Base-by-base conservation (phyloP, 1,140 invertebrate genomes). In the Oryctes rhinoceros region DNA sequence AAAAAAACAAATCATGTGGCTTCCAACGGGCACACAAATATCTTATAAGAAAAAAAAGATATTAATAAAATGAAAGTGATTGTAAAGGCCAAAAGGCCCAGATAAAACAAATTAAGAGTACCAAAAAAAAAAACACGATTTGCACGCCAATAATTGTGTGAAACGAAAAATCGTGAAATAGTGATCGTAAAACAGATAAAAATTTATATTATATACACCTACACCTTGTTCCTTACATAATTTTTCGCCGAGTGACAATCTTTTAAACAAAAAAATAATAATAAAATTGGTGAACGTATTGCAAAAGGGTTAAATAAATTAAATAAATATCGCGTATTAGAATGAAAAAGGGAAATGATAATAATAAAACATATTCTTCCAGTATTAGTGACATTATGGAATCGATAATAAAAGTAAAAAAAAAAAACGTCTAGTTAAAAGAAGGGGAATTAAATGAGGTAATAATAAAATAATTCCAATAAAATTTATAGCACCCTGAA, bases 201-300 rank as follows among this genome's bases (percentile, higher is more conserved):
- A 67, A 18, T 24, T 18, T 67, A 67, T 67, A 67, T 24, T 13
- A 67, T 18, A 67, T 67, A 67, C 30, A 67, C n/a, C 6, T 67
- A 67, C 65, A 83, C 83, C 82, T 84, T 83, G 81, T 85, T 85
- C 84, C 82, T 82, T 85, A 81, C 81, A 84, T 30, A 67, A 53
- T 53, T 53, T 67, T 67, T 85, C 85, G 84, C 82, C 81, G 82
- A 85, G 81, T 85, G 85, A 85, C 85, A 85, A 85, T 85, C 85
- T 84, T 67, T 3, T 67, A 67, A 67, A 67, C 15, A 18, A 53
- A 67, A 18, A 20, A 24, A 20, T 20, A 24, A 67, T 30, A 11
- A 20, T 18, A 30, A 67, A 67, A 67, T 67, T 24, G 65, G 65
- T 67, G 65, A 13, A 67, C 13, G 65, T 24, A 5, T 24, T 6